Percentiles rank a stretch among this genome's conserved stretches.
These are phyloP conservation scores for Melikaiella ostensackeni DNA, from an alignment of 2,888 invertebrate species.

Conservation along the genomic window DNA sequence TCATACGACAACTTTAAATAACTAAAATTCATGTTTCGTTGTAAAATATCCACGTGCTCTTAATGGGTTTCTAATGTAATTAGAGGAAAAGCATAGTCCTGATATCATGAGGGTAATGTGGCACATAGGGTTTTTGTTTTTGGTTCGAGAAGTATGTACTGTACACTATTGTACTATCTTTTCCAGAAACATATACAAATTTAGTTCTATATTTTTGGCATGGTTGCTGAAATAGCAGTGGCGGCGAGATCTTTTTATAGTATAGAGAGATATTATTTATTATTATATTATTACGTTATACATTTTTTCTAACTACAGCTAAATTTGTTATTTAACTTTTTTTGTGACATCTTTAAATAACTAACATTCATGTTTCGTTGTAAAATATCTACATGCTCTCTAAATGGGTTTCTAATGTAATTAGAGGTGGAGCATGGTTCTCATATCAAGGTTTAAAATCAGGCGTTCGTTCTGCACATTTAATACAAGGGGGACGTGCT, in stretches of 20 bases:
- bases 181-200: too few species aligned
- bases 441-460: constrained; percentile 8
- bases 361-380: neutral
- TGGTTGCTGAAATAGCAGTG: too few species aligned
- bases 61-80: neutral
- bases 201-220: too few species aligned
- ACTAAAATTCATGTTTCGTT: neutral
- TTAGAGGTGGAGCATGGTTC: neutral
- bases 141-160: too few species aligned
- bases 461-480: neutral
- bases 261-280: too few species aligned
- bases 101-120: too few species aligned
- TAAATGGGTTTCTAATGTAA: neutral
- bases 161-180: too few species aligned
- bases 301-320: too few species aligned
- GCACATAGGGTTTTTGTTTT: too few species aligned
- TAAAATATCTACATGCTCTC: neutral
- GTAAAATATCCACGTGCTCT: neutral
- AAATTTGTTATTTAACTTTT: too few species aligned
- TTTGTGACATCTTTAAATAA: neutral
- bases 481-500: neutral
- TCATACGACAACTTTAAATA: neutral
- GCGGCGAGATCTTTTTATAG: too few species aligned
- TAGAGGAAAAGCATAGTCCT: neutral
- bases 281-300: too few species aligned